phyloP scores from a whole-genome alignment of 2,888 invertebrate species.

The Limnephilus auricula region DNA sequence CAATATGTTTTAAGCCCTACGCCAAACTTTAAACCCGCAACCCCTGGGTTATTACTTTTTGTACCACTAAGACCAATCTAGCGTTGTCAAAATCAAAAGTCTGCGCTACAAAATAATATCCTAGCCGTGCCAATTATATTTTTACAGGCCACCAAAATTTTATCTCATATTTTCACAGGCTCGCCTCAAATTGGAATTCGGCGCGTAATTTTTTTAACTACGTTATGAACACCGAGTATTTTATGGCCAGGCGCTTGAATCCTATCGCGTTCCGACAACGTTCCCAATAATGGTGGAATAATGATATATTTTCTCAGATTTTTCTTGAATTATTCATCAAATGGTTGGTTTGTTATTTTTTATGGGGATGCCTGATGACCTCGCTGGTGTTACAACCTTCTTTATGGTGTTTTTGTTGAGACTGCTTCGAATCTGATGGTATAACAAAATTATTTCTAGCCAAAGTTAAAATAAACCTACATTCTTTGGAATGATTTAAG shows the following conservation, averaged over 20 bases:
- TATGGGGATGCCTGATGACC: neutral
- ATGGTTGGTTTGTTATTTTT: neutral
- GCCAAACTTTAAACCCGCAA: neutral
- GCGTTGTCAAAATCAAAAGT: neutral
- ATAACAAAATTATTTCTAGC: neutral
- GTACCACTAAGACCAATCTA: neutral
- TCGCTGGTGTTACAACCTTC: neutral
- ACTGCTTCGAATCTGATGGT: neutral
- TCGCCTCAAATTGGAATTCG: neutral
- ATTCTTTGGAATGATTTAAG: neutral
- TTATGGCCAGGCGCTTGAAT: neutral
- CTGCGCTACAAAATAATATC: neutral
- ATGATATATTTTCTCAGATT: neutral
- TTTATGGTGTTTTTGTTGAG: neutral
- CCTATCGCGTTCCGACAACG: neutral
- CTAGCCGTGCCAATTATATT: neutral
- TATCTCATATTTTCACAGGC: constrained; percentile 9
- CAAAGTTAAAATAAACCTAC: neutral
- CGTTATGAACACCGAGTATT: neutral
- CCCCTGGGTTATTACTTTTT: neutral
- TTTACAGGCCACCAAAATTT: neutral
- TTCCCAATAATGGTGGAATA: neutral
- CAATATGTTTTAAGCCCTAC: neutral
- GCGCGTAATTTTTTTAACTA: neutral
- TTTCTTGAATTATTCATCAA: neutral